These are phyloP conservation scores for Megaptera novaeangliae DNA, from an alignment of 2,113 vertebrate genomes.

Conservation along the genomic window DNA sequence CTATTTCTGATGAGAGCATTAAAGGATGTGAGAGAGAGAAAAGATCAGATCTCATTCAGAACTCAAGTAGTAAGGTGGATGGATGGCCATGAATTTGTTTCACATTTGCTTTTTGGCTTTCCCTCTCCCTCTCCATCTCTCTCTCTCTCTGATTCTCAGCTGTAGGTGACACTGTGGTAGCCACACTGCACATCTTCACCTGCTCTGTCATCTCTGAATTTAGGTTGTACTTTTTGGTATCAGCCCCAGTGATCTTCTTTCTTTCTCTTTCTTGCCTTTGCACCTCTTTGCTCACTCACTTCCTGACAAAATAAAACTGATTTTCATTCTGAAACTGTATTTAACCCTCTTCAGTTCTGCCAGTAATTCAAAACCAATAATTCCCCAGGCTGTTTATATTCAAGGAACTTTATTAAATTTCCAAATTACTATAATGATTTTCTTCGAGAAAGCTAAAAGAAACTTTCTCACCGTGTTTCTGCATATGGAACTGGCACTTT, in stretches of 20 bases:
- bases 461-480: slow-evolving; percentile 34
- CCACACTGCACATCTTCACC: slow-evolving; percentile 72
- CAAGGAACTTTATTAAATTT: slow-evolving; percentile 68
- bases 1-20: background rate
- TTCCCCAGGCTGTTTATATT: slow-evolving; percentile 57
- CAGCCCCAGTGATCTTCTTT: slow-evolving; percentile 78
- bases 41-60: background rate
- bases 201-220: slow-evolving; percentile 81
- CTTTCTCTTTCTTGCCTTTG: slow-evolving; percentile 78
- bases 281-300: slow-evolving; percentile 82
- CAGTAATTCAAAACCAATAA: slow-evolving; percentile 74
- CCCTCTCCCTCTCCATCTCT: background rate
- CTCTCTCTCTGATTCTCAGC: slow-evolving; percentile 65
- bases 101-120: background rate
- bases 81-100: slow-evolving; percentile 48
- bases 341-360: slow-evolving; percentile 79
- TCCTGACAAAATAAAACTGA: slow-evolving; percentile 84
- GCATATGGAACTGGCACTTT: slow-evolving; percentile 34
- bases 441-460: slow-evolving; percentile 53
- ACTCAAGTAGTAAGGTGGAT: slow-evolving; percentile 1
- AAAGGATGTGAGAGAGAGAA: background rate
- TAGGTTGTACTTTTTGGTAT: slow-evolving; percentile 78
- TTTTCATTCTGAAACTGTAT: slow-evolving; percentile 83
- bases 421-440: slow-evolving; percentile 54
- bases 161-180: slow-evolving; percentile 61